Percentiles rank a stretch among this genome's conserved stretches.
phyloP scores from a whole-genome alignment of 2,888 invertebrate species.

The Parapristionchus giblindavisi region DNA sequence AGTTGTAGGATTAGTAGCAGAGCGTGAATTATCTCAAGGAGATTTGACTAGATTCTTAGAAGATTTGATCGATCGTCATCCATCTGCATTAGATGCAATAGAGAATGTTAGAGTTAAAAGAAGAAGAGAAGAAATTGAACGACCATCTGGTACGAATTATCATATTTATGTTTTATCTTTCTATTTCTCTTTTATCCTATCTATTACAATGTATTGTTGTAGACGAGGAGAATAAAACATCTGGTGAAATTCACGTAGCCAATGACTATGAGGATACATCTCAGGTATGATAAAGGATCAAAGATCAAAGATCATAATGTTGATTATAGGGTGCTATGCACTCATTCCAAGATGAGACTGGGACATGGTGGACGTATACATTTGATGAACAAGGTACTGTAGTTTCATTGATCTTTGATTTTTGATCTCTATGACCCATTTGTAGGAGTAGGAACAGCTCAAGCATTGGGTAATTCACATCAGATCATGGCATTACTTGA shows the following conservation, averaged over 20 bases:
- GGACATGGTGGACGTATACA: conserved; percentile 85
- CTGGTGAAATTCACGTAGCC: conserved; percentile 42
- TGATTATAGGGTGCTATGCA: conserved; percentile 51
- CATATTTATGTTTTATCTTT: too few relatives aligned
- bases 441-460: conserved; percentile 62
- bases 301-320: conserved; percentile 9
- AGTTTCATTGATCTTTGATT: too few relatives aligned
- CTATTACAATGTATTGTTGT: neutral
- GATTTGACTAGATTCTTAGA: conserved; percentile 67
- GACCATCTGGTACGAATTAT: neutral
- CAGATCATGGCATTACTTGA: conserved; percentile 44
- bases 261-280: conserved; percentile 48
- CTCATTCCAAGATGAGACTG: conserved; percentile 69
- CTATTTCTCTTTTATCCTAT: too few relatives aligned
- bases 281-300: conserved; percentile 30
- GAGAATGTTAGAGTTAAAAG: conserved; percentile 64
- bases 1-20: neutral
- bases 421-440: conserved; percentile 7
- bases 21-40: conserved; percentile 52
- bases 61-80: conserved; percentile 68
- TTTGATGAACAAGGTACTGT: conserved; percentile 82
- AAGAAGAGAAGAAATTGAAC: conserved; percentile 25
- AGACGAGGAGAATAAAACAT: conserved; percentile 3
- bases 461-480: conserved; percentile 60
- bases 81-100: conserved; percentile 68